These are phyloP conservation scores for Actinia equina DNA, from an alignment of 64 coral and sea anemone species.

Conservation along the genomic window DNA sequence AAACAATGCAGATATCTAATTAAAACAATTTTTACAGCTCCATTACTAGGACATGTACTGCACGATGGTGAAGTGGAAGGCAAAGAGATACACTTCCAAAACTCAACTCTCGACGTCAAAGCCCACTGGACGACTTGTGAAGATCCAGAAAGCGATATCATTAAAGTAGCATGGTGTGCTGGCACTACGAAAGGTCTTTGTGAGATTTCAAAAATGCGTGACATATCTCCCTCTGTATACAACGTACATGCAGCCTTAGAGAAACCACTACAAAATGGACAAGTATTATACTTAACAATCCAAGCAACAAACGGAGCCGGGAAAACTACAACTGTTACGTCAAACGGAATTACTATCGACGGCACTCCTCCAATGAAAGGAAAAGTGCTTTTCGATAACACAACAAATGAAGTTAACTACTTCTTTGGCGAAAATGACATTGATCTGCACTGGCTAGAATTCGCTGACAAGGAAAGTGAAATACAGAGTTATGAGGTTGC, in stretches of 20 bases:
- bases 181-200: conserved; percentile 57
- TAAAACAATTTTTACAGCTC: not conserved
- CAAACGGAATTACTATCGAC: conserved; percentile 81
- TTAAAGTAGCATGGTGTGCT: conserved; percentile 72
- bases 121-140: conserved; percentile 75
- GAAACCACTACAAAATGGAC: conserved; percentile 50
- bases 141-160: conserved; percentile 88
- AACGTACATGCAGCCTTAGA: conserved; percentile 26
- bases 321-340: conserved; percentile 35
- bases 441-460: conserved; percentile 56
- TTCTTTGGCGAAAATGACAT: conserved; percentile 42
- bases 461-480: conserved; percentile 70
- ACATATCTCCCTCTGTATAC: conserved; percentile 20
- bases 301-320: conserved; percentile 81
- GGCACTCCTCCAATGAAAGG: conserved; percentile 66
- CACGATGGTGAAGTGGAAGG: conserved; percentile 57
- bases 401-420: conserved; percentile 54
- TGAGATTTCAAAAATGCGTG: conserved; percentile 20
- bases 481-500: conserved; percentile 80
- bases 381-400: conserved; percentile 53
- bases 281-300: conserved; percentile 58
- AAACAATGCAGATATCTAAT: no score
- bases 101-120: conserved; percentile 38
- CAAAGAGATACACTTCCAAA: conserved; percentile 59
- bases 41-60: not conserved